Evolutionary conservation across 2,797 vertebrate genomes (phyloP).

Genomic region (Aeoliscus strigatus): DNA sequence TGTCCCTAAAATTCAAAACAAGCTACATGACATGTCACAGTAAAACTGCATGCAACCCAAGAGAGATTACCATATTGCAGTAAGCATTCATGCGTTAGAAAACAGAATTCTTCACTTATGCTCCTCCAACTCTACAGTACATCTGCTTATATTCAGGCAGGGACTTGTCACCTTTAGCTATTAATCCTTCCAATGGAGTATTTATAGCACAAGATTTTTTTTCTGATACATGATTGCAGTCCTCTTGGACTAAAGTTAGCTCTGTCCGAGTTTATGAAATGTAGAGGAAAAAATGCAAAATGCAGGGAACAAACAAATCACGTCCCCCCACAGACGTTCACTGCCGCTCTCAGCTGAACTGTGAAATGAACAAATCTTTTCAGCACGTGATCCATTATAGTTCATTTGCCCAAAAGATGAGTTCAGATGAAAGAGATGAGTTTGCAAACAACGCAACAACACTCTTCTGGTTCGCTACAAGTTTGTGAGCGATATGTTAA

Average conservation of each 20-base stretch:
- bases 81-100: constrained; percentile 60
- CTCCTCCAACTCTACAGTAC: constrained; percentile 39
- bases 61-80: constrained; percentile 60
- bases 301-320: no score
- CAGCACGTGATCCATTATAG: no score
- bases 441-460: no score
- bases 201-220: constrained; percentile 63
- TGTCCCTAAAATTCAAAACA: constrained; percentile 57
- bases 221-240: constrained; percentile 47
- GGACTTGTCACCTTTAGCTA: constrained; percentile 55
- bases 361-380: no score
- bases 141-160: constrained; percentile 61
- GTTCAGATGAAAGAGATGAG: no score
- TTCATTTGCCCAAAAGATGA: no score
- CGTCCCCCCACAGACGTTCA: no score
- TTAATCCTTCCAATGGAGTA: constrained; percentile 61
- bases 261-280: constrained; percentile 39
- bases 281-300: constrained; percentile 33
- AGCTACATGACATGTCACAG: constrained; percentile 44
- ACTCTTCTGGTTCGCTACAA: no score
- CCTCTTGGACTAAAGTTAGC: constrained; percentile 27
- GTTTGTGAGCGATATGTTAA: no score
- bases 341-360: no score
- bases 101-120: constrained; percentile 64
- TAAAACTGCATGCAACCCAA: constrained; percentile 40